Conservation (phyloP, 2,888 invertebrate genomes). For the Theretra japonica region DNA sequence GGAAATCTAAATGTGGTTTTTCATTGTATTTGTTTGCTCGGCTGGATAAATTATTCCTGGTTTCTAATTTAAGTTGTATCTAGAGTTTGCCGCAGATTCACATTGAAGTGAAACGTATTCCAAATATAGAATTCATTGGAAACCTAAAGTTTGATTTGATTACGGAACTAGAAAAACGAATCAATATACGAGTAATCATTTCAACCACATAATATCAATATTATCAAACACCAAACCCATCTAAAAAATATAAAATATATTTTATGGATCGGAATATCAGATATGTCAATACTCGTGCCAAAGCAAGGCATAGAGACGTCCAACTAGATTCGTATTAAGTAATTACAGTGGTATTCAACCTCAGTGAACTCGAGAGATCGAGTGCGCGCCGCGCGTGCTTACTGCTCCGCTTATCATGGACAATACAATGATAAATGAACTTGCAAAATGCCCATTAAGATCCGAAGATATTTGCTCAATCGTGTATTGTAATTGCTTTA, state of each 20-base stretch:
- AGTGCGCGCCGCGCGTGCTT: slow-evolving; percentile 7
- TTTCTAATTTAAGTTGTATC: not conserved
- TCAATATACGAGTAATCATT: too few relatives aligned
- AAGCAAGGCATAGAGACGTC: not conserved
- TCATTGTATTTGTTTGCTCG: not conserved
- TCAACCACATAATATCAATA: too few relatives aligned
- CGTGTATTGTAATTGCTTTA: not conserved
- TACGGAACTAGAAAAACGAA: too few relatives aligned
- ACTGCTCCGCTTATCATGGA: slow-evolving; percentile 14
- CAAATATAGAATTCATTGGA: not conserved
- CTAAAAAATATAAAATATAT: too few relatives aligned
- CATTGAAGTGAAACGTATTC: too few relatives aligned
- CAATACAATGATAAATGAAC: slow-evolving; percentile 19
- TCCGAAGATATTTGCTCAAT: slow-evolving; percentile 1
- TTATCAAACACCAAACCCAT: too few relatives aligned
- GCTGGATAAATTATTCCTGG: not conserved
- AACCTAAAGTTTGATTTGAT: not conserved
- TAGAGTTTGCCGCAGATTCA: too few relatives aligned
- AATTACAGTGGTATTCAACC: not conserved
- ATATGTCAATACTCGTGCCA: not conserved
- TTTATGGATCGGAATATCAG: too few relatives aligned
- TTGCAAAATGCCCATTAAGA: slow-evolving; percentile 19
- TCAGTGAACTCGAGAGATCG: not conserved
- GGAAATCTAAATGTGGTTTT: slow-evolving; percentile 3
- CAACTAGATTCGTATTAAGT: not conserved